Evolutionary conservation across 2,113 vertebrate species (phyloP).

Genomic region (Ciconia boyciana): DNA sequence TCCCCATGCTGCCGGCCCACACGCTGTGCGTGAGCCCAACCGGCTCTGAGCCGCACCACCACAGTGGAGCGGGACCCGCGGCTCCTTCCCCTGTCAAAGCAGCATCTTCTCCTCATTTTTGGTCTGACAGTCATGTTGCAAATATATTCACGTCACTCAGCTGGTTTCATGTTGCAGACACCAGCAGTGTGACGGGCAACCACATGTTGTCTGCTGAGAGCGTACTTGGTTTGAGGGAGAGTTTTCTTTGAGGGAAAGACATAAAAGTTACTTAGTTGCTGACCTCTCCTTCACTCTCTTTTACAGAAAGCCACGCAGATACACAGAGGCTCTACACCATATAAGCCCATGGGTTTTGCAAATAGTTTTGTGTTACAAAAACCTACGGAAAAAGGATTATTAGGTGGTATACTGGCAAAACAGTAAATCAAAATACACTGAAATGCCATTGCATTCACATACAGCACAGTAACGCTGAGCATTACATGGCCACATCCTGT

Average conservation of each 20-base stretch:
- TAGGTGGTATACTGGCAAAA: neutral
- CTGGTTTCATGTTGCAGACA: neutral
- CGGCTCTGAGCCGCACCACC: neutral
- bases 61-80: accelerated
- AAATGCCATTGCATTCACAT: neutral
- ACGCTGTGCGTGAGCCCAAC: neutral
- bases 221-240: neutral
- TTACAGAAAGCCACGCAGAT: accelerated
- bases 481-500: neutral
- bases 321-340: neutral
- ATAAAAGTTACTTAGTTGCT: neutral
- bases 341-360: neutral
- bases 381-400: neutral
- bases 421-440: neutral
- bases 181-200: neutral
- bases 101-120: neutral
- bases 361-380: neutral
- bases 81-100: neutral
- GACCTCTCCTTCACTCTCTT: neutral
- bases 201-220: neutral
- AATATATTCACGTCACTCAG: neutral
- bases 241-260: neutral
- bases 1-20: neutral
- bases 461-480: neutral
- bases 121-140: neutral